These are phyloP conservation scores for Chrysolina haemoptera DNA, from an alignment of 2,888 invertebrate genomes.

Conservation along the genomic window DNA sequence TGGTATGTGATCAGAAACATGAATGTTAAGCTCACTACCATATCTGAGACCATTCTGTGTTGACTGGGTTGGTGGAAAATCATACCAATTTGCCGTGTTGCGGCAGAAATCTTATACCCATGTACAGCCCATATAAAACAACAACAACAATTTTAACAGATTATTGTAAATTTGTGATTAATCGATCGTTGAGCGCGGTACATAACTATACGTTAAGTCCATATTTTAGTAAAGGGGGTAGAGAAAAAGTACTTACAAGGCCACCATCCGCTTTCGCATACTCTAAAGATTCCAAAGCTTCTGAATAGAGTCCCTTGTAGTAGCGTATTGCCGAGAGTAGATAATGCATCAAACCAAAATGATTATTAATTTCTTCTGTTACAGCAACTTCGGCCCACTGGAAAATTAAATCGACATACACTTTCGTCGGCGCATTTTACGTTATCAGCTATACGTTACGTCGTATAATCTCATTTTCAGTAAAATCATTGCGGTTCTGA, in stretches of 20 bases:
- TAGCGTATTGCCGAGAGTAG: conserved; percentile 63
- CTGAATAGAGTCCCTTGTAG: conserved; percentile 60
- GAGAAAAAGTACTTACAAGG: conserved; percentile 51
- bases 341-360: conserved; percentile 63
- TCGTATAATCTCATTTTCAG: conserved; percentile 62
- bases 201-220: no score
- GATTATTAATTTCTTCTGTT: conserved; percentile 57
- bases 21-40: no score
- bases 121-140: no score
- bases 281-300: conserved; percentile 63
- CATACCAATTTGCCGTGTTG: no score
- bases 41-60: no score
- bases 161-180: no score
- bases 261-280: conserved; percentile 61
- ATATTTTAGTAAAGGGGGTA: no score
- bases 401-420: conserved; percentile 34
- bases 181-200: no score
- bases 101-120: no score
- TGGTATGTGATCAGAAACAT: no score
- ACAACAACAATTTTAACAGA: no score
- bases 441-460: conserved; percentile 39
- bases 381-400: conserved; percentile 64
- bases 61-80: no score
- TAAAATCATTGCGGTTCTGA: conserved; percentile 60
- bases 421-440: background rate